These are phyloP conservation scores for Apostichopus japonicus DNA, from an alignment of 35 echinoderm and acorn worm species.

Conservation along the genomic window DNA sequence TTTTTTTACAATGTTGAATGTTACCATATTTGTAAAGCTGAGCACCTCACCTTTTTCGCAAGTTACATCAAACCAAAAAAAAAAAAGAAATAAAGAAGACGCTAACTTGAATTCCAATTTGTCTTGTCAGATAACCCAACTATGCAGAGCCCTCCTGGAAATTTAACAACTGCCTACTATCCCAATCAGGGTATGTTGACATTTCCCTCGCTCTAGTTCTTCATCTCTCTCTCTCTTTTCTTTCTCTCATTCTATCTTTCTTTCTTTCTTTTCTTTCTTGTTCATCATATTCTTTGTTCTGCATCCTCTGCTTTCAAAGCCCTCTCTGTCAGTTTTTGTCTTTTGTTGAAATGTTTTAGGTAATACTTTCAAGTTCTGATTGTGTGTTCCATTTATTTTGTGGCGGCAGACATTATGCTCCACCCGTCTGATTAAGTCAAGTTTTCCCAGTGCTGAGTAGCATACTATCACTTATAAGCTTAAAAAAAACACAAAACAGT, in stretches of 20 bases:
- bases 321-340: not conserved
- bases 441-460: too few species aligned
- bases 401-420: too few species aligned
- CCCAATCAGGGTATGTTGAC: constrained; percentile 49
- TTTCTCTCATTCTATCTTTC: not conserved
- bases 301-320: not conserved
- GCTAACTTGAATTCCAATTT: constrained; percentile 58
- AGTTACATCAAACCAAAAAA: not conserved
- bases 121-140: constrained; percentile 62
- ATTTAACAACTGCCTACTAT: constrained; percentile 58
- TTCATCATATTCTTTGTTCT: not conserved
- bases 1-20: not conserved
- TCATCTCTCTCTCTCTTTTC: not conserved
- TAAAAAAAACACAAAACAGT: too few species aligned
- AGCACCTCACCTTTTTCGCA: not conserved
- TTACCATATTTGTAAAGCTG: constrained; percentile 16
- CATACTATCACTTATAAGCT: too few species aligned
- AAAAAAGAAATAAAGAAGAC: constrained; percentile 19
- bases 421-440: too few species aligned
- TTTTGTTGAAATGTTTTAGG: not conserved
- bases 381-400: too few species aligned
- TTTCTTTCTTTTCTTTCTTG: not conserved
- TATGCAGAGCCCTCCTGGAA: constrained; percentile 56
- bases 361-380: too few species aligned
- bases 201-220: not conserved